Conservation (phyloP, 2,113 vertebrate species). For the Laterallus jamaicensis region DNA sequence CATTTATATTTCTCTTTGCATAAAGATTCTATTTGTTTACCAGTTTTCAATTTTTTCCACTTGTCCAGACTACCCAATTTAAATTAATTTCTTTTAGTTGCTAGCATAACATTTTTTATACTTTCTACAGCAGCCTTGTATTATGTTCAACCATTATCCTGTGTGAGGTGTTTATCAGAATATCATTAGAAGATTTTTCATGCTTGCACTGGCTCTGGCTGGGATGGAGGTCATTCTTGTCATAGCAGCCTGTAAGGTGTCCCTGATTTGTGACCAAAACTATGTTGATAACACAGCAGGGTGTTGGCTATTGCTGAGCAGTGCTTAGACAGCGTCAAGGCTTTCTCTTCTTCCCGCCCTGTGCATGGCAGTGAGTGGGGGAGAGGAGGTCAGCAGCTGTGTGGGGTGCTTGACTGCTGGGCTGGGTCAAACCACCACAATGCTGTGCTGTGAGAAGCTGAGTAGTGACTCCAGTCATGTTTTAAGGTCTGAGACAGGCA, state of each 20-base stretch:
- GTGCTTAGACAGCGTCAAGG: not conserved
- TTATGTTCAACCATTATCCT: not conserved
- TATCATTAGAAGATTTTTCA: not conserved
- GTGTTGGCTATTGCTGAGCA: not conserved
- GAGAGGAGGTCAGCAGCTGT: not conserved
- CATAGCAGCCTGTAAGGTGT: not conserved
- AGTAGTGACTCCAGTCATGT: not conserved
- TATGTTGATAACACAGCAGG: not conserved
- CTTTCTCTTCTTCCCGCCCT: not conserved
- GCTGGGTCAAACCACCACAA: not conserved
- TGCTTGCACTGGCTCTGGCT: not conserved
- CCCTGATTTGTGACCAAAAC: not conserved
- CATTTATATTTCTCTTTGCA: not conserved
- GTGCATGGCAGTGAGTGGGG: not conserved
- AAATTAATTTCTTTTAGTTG: not conserved
- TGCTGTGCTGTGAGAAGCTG: not conserved
- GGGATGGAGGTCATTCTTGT: not conserved
- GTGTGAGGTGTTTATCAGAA: not conserved
- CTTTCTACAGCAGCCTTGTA: not conserved
- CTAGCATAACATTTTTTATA: not conserved
- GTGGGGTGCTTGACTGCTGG: not conserved
- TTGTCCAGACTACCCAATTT: not conserved
- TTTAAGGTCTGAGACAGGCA: not conserved
- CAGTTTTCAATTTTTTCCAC: not conserved
- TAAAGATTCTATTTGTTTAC: not conserved